phyloP scores from a whole-genome alignment of 2,888 invertebrate genomes.

The Druceiella hillmani region DNA sequence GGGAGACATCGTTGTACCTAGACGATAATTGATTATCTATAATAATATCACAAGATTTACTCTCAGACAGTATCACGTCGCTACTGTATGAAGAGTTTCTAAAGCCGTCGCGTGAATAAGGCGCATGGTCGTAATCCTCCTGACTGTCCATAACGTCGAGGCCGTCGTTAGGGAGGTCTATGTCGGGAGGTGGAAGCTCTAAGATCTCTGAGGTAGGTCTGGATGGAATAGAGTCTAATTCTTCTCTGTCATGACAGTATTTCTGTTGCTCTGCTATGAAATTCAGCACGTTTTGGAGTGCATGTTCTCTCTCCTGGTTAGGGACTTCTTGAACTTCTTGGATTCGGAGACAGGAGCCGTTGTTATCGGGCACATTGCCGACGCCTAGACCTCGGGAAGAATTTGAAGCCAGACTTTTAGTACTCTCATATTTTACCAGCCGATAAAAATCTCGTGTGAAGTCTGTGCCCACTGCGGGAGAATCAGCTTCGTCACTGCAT shows the following conservation, averaged over 20 bases:
- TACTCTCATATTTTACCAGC: slow-evolving; percentile 75
- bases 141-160: no score
- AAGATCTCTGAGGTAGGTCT: slow-evolving; percentile 53
- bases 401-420: slow-evolving; percentile 70
- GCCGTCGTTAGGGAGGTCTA: slow-evolving; percentile 27
- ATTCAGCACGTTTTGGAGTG: slow-evolving; percentile 66
- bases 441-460: slow-evolving; percentile 77
- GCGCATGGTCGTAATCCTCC: slow-evolving; percentile 25
- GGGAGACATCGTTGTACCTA: slow-evolving; percentile 44
- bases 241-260: slow-evolving; percentile 58
- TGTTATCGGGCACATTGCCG: slow-evolving; percentile 47
- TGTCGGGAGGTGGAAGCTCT: slow-evolving; percentile 50
- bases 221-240: slow-evolving; percentile 52
- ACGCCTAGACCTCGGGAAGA: slow-evolving; percentile 62
- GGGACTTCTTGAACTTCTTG: slow-evolving; percentile 46
- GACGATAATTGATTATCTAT: slow-evolving; percentile 34
- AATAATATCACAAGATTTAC: slow-evolving; percentile 44
- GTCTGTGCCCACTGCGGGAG: slow-evolving; percentile 64
- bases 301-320: slow-evolving; percentile 60
- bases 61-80: slow-evolving; percentile 44
- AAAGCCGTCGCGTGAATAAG: slow-evolving; percentile 11
- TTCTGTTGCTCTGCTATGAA: slow-evolving; percentile 75
- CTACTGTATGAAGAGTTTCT: slow-evolving; percentile 17
- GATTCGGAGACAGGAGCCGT: slow-evolving; percentile 36
- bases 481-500: slow-evolving; percentile 58